Evolutionary conservation across 2,113 vertebrate species (phyloP).

Genomic region (Ranitomeya variabilis): DNA sequence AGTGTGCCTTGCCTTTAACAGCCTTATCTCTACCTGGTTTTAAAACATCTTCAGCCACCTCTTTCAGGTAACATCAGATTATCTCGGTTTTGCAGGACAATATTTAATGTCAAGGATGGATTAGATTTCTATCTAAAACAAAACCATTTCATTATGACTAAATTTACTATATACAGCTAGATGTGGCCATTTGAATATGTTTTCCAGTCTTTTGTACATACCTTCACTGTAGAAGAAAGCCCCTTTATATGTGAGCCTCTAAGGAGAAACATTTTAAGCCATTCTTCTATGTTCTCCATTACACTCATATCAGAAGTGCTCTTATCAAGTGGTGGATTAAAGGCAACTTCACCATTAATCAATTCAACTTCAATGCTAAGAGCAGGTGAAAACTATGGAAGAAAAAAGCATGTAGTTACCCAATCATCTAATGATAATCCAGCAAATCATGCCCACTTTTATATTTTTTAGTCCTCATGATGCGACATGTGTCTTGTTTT

Average conservation of each 20-base stretch:
- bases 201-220: not conserved
- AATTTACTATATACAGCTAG: not conserved
- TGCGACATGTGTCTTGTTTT: not conserved
- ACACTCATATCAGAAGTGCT: slow-evolving; percentile 47
- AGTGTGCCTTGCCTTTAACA: too few relatives aligned
- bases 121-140: not conserved
- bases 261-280: slow-evolving; percentile 48
- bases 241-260: slow-evolving; percentile 37
- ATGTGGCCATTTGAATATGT: too few relatives aligned
- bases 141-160: not conserved
- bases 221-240: slow-evolving; percentile 32
- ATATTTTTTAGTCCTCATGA: not conserved
- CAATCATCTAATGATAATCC: not conserved
- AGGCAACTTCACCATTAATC: slow-evolving; percentile 48
- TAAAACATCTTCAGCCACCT: too few relatives aligned
- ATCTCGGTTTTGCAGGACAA: too few relatives aligned
- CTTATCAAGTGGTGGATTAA: slow-evolving; percentile 49
- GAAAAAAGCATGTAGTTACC: not conserved
- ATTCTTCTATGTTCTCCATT: slow-evolving; percentile 49
- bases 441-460: not conserved
- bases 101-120: too few relatives aligned
- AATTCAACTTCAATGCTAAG: slow-evolving; percentile 41
- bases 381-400: slow-evolving; percentile 25
- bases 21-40: too few relatives aligned
- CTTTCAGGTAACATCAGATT: not conserved